A percentile compares a stretch with the other conserved stretches of the same genome.
Conservation (phyloP, 2,113 vertebrate genomes). For the Strix aluco region DNA sequence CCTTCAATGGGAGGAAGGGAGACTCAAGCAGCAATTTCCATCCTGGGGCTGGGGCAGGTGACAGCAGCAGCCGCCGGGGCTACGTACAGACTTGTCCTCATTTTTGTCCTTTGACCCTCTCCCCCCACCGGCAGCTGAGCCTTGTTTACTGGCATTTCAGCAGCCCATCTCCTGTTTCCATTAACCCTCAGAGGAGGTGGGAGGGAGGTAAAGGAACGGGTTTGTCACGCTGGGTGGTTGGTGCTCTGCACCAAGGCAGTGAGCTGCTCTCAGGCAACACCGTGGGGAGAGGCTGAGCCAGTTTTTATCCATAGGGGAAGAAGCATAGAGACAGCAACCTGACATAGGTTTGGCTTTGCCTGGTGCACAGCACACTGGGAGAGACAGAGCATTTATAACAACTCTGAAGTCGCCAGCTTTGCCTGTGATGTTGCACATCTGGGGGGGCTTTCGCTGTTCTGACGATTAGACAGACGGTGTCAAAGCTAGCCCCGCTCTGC, state of each 20-base stretch:
- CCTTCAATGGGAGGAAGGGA: neutral
- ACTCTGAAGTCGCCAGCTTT: neutral
- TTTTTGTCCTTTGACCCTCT: constrained; percentile 57
- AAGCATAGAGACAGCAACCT: neutral
- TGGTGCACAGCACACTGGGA: neutral
- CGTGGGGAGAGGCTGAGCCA: neutral
- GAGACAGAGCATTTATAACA: neutral
- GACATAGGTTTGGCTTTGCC: neutral
- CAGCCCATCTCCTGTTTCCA: constrained; percentile 38
- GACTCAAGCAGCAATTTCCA: neutral
- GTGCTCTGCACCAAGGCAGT: accelerated
- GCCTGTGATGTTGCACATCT: neutral
- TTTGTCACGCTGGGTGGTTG: neutral
- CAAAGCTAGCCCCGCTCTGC: neutral
- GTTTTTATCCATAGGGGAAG: neutral
- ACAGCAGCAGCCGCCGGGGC: neutral
- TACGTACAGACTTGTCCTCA: constrained; percentile 11
- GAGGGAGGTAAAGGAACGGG: neutral
- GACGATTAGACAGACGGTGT: neutral
- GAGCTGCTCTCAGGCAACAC: neutral
- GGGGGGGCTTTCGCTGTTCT: neutral
- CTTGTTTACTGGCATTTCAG: constrained; percentile 9
- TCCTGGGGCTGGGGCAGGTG: constrained; percentile 16
- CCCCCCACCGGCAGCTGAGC: neutral
- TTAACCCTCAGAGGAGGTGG: neutral